Evolutionary conservation across 2,113 vertebrate species (phyloP).

Genomic region (Pipra filicauda): DNA sequence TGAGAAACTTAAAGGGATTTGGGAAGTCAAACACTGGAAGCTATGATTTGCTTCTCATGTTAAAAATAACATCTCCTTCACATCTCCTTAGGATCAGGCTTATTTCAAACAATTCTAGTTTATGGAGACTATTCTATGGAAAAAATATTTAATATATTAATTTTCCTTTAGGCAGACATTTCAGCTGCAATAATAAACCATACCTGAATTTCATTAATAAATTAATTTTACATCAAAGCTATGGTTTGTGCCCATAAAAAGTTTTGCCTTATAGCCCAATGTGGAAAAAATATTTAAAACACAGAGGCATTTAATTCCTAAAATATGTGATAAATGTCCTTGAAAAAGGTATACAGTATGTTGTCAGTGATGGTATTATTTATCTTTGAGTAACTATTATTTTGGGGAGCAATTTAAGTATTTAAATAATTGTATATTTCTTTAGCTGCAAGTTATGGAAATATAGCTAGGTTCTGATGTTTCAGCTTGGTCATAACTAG

Average conservation of each 20-base stretch:
- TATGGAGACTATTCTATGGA: slow-evolving; percentile 12
- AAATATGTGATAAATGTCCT: not conserved
- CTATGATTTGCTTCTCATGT: slow-evolving; percentile 62
- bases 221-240: slow-evolving; percentile 28
- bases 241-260: not conserved
- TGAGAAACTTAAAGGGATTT: slow-evolving; percentile 70
- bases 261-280: not conserved
- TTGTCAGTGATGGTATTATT: not conserved
- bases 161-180: slow-evolving; percentile 46
- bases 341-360: not conserved
- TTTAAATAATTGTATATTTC: not conserved
- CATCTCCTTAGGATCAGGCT: slow-evolving; percentile 40
- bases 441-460: not conserved
- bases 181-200: slow-evolving; percentile 35
- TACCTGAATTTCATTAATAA: not conserved
- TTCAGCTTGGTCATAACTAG: not conserved
- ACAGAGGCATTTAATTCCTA: slow-evolving; percentile 8
- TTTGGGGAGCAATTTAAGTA: not conserved
- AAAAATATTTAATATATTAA: slow-evolving; percentile 27
- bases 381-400: not conserved
- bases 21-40: slow-evolving; percentile 71
- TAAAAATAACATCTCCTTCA: slow-evolving; percentile 66
- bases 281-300: slow-evolving; percentile 12
- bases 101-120: slow-evolving; percentile 62
- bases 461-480: not conserved